phyloP scores from a whole-genome alignment of 2,888 invertebrate genomes.

The Parasteatoda lunata region DNA sequence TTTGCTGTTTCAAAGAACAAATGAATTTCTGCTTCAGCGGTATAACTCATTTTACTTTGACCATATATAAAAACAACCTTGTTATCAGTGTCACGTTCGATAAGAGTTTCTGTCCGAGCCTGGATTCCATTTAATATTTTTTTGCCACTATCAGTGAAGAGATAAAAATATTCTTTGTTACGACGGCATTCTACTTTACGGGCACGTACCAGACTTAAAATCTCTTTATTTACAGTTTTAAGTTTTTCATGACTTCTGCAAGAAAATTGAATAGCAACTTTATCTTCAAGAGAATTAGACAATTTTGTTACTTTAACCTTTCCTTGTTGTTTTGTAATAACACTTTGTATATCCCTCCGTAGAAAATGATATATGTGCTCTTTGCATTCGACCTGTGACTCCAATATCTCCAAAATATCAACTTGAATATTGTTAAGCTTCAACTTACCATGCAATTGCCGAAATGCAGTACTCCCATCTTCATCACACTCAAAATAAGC shows the following conservation, averaged over 20 bases:
- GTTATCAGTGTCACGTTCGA: conserved; percentile 7
- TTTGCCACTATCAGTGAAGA: conserved; percentile 22
- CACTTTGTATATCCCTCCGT: not conserved
- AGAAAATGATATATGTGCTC: conserved; percentile 6
- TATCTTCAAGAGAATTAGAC: not conserved
- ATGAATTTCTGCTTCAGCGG: conserved; percentile 29
- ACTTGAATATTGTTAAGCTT: conserved; percentile 20
- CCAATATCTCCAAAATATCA: conserved; percentile 1
- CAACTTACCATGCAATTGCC: conserved; percentile 9
- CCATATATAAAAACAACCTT: conserved; percentile 50
- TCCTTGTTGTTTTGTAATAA: not conserved
- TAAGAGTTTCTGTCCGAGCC: conserved; percentile 25
- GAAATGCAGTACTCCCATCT: conserved; percentile 38
- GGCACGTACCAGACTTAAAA: conserved; percentile 22
- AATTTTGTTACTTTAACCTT: not conserved
- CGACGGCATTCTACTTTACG: conserved; percentile 15
- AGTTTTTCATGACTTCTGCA: conserved; percentile 26
- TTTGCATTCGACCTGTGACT: conserved; percentile 41
- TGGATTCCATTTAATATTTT: conserved; percentile 15
- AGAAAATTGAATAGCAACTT: conserved; percentile 12
- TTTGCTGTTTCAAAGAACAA: not conserved
- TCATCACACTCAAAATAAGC: conserved; percentile 31
- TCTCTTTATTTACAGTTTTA: not conserved
- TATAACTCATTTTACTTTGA: not conserved
- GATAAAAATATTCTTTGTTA: conserved; percentile 14